Conservation (phyloP, 1,140 invertebrate genomes). For the Hetaerina americana region DNA sequence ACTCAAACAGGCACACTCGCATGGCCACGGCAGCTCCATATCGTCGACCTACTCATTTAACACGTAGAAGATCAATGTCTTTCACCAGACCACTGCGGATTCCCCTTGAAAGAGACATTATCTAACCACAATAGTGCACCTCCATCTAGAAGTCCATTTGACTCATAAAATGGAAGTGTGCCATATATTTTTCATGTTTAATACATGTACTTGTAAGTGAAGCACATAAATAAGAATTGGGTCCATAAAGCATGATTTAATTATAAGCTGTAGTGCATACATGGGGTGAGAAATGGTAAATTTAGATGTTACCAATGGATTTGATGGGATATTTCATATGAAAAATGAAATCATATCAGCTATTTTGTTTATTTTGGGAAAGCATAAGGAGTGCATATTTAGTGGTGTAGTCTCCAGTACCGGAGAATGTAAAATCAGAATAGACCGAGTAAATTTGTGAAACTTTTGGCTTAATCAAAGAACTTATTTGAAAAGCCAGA, state of each 20-base stretch:
- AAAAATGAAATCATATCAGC: not conserved
- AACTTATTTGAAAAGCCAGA: not conserved
- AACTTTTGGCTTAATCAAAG: not conserved
- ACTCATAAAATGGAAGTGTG: not conserved
- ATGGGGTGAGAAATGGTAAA: not conserved
- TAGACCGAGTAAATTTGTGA: not conserved
- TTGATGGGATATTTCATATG: not conserved
- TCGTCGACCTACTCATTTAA: not conserved
- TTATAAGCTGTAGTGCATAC: not conserved
- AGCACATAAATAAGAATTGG: not conserved
- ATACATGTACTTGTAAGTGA: not conserved
- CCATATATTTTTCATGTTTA: not conserved
- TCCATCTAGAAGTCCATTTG: not conserved
- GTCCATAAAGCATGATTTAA: not conserved
- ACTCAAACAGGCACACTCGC: not conserved
- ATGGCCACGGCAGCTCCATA: not conserved
- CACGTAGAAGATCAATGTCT: not conserved
- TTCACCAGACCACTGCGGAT: not conserved
- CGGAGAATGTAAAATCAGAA: not conserved
- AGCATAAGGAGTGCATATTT: not conserved
- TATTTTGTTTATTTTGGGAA: not conserved
- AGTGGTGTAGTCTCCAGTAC: not conserved
- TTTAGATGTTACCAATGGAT: not conserved
- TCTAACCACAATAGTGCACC: not conserved
- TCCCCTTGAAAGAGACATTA: not conserved